A percentile compares a stretch with the other conserved stretches of the same genome.
phyloP scores from a whole-genome alignment of 2,888 invertebrate species.

The Zygaena filipendulae region DNA sequence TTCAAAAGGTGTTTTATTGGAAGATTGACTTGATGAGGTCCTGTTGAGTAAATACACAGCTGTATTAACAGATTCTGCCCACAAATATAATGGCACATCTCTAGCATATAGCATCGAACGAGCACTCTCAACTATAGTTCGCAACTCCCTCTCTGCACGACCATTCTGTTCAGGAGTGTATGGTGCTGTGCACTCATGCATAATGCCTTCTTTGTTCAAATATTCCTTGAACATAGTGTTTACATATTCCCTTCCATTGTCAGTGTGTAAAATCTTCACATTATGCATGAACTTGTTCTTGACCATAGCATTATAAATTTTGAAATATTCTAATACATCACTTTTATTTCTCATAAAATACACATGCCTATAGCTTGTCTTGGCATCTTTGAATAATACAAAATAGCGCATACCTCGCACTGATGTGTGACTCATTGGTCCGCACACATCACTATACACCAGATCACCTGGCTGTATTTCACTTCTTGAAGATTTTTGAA shows the following conservation, averaged over 20 bases:
- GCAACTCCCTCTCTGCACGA: constrained; percentile 22
- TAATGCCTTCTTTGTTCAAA: constrained; percentile 18
- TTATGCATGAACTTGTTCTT: constrained; percentile 18
- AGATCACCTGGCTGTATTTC: constrained; percentile 17
- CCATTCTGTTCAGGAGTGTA: constrained; percentile 27
- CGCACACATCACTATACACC: constrained; percentile 20
- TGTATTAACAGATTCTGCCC: constrained; percentile 18
- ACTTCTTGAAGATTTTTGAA: constrained; percentile 15
- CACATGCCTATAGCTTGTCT: constrained; percentile 19
- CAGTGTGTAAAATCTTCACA: constrained; percentile 18
- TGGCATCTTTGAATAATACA: constrained; percentile 21
- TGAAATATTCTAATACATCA: constrained; percentile 19
- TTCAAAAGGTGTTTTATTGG: constrained; percentile 18
- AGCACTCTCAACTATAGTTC: constrained; percentile 24
- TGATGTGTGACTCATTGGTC: constrained; percentile 16
- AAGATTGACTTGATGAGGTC: constrained; percentile 16
- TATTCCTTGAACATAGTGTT: constrained; percentile 17
- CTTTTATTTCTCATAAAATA: constrained; percentile 20
- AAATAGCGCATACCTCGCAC: constrained; percentile 19
- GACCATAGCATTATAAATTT: constrained; percentile 17
- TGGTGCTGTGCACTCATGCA: constrained; percentile 21
- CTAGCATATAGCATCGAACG: constrained; percentile 22
- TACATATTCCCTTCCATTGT: constrained; percentile 18
- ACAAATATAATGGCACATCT: constrained; percentile 8
- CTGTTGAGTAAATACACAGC: constrained; percentile 21